These are phyloP conservation scores for Drosophila sordidula DNA, from an alignment of 2,888 invertebrate species.

Conservation along the genomic window DNA sequence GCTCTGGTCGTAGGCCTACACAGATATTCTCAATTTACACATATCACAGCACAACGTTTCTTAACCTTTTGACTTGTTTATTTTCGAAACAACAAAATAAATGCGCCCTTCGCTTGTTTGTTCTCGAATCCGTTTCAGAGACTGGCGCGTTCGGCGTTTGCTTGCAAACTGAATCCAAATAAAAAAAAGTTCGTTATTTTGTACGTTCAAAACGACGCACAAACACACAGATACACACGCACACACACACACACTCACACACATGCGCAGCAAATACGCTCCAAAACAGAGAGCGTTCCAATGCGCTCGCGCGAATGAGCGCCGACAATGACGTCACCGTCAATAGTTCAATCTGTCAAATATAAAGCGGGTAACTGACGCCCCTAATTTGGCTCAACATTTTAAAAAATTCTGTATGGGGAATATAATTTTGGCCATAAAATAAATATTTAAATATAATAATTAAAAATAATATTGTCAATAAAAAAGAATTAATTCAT, in stretches of 20 bases:
- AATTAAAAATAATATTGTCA: too few relatives aligned
- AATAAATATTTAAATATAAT: too few relatives aligned
- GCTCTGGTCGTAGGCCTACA: constrained; percentile 6
- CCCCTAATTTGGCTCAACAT: too few relatives aligned
- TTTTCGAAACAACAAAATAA: constrained; percentile 51
- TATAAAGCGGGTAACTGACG: neutral
- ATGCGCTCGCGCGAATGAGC: constrained; percentile 61
- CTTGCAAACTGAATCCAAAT: constrained; percentile 72
- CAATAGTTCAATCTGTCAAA: constrained; percentile 14
- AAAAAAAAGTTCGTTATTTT: constrained; percentile 59
- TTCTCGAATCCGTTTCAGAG: constrained; percentile 37
- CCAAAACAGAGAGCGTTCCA: constrained; percentile 29
- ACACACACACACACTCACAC: constrained; percentile 23
- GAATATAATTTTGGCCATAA: too few relatives aligned
- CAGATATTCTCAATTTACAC: constrained; percentile 8
- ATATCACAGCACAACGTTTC: constrained; percentile 51
- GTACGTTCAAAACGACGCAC: constrained; percentile 29
- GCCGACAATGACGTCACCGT: constrained; percentile 49
- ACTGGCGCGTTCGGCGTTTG: constrained; percentile 77
- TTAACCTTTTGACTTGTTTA: constrained; percentile 66
- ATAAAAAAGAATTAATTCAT: too few relatives aligned
- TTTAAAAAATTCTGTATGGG: too few relatives aligned
- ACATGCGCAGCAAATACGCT: constrained; percentile 5
- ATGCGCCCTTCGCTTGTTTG: constrained; percentile 24
- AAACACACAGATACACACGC: constrained; percentile 1